A percentile compares a stretch with the other conserved stretches of the same genome.
phyloP scores from a whole-genome alignment of 2,797 vertebrate species.

The Sebastes glaucus region DNA sequence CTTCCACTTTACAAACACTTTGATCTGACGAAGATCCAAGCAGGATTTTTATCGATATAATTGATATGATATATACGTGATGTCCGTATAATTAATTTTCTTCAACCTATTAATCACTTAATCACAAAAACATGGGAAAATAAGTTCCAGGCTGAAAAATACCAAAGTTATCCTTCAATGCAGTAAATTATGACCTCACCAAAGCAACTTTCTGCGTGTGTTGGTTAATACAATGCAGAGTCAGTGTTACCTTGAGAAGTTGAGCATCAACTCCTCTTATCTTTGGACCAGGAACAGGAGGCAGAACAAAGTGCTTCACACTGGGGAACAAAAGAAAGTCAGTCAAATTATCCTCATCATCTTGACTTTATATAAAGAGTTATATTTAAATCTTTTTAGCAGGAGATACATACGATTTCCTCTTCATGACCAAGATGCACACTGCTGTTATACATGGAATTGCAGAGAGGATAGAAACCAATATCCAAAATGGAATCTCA shows the following conservation, averaged over 20 bases:
- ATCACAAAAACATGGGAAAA: too few relatives aligned
- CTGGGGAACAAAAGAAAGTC: conserved; percentile 68
- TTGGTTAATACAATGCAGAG: neutral
- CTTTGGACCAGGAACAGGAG: conserved; percentile 93
- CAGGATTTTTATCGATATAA: too few relatives aligned
- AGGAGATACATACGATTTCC: conserved; percentile 73
- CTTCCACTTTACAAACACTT: too few relatives aligned
- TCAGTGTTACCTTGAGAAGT: conserved; percentile 85
- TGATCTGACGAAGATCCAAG: too few relatives aligned
- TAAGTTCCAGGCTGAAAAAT: too few relatives aligned
- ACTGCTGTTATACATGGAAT: conserved; percentile 79
- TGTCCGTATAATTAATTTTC: too few relatives aligned
- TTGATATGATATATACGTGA: too few relatives aligned
- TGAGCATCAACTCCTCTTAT: conserved; percentile 91
- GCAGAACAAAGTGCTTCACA: conserved; percentile 86
- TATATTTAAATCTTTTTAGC: neutral
- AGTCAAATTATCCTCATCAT: neutral
- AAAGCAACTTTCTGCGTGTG: neutral
- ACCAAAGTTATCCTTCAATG: too few relatives aligned
- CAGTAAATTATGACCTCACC: conserved; percentile 2
- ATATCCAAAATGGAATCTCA: conserved; percentile 82
- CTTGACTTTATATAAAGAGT: neutral
- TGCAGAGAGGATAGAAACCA: conserved; percentile 77
- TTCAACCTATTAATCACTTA: too few relatives aligned
- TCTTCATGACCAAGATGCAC: conserved; percentile 84